Evolutionary conservation across 2,797 vertebrate genomes (phyloP).

Genomic region (Premnoplex brunnescens): DNA sequence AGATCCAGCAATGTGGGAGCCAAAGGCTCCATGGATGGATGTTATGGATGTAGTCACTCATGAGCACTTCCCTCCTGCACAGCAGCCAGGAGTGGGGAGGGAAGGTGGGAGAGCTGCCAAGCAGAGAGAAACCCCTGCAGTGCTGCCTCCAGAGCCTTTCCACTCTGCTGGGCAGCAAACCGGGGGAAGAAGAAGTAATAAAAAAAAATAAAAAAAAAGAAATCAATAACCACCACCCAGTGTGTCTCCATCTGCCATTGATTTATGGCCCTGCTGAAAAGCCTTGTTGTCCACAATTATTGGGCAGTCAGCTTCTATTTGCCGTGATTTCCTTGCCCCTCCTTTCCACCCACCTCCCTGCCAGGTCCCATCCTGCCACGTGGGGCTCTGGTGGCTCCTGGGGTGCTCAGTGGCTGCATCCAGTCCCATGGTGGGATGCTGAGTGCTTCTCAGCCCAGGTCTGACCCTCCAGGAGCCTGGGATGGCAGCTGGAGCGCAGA

Average conservation of each 20-base stretch:
- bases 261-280: conserved; percentile 63
- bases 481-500: background rate
- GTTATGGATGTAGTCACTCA: background rate
- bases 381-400: background rate
- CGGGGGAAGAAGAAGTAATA: background rate
- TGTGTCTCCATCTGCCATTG: conserved; percentile 47
- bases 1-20: accelerated
- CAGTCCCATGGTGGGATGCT: background rate
- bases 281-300: conserved; percentile 46
- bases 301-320: conserved; percentile 47
- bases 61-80: background rate
- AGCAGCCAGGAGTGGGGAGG: background rate
- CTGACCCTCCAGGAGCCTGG: background rate
- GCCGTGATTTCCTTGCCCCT: background rate
- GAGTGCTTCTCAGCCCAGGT: background rate
- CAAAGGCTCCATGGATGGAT: background rate
- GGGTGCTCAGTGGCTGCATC: too few species aligned
- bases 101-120: background rate
- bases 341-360: background rate
- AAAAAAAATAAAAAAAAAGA: background rate
- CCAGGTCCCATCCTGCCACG: background rate
- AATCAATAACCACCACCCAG: conserved; percentile 53
- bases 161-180: background rate
- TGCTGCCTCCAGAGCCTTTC: background rate
- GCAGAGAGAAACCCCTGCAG: background rate